Conservation (phyloP, 2,888 invertebrate species). For the Endotricha flammealis region DNA sequence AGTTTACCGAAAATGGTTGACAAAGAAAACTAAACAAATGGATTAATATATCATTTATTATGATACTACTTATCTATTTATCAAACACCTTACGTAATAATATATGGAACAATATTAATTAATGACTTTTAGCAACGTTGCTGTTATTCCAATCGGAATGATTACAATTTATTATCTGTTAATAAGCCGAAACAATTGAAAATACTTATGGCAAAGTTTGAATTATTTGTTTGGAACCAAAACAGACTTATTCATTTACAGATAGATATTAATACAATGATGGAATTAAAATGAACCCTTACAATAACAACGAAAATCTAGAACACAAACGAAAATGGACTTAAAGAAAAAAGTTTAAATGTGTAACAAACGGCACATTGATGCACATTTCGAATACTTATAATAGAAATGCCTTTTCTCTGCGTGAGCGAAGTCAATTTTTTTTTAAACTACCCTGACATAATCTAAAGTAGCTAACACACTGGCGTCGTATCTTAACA, state of each 20-base stretch:
- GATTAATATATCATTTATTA: slow-evolving; percentile 12
- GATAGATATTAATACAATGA: slow-evolving; percentile 16
- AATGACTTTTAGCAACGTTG: slow-evolving; percentile 8
- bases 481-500: too few species aligned
- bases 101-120: slow-evolving; percentile 11
- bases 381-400: too few species aligned
- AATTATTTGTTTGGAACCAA: background rate
- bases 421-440: too few species aligned
- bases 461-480: too few species aligned
- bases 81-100: slow-evolving; percentile 2
- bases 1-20: too few species aligned
- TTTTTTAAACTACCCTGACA: too few species aligned
- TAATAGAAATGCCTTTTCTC: too few species aligned
- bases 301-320: too few species aligned
- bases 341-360: too few species aligned
- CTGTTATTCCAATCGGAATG: slow-evolving; percentile 4
- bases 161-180: slow-evolving; percentile 1
- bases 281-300: slow-evolving; percentile 15
- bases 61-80: slow-evolving; percentile 6
- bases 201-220: background rate
- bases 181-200: too few species aligned
- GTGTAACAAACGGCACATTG: too few species aligned
- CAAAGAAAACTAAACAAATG: background rate
- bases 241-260: slow-evolving; percentile 5
- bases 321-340: too few species aligned